Evolutionary conservation across 2,888 invertebrate genomes (phyloP).

Genomic region (Acleris laterana): DNA sequence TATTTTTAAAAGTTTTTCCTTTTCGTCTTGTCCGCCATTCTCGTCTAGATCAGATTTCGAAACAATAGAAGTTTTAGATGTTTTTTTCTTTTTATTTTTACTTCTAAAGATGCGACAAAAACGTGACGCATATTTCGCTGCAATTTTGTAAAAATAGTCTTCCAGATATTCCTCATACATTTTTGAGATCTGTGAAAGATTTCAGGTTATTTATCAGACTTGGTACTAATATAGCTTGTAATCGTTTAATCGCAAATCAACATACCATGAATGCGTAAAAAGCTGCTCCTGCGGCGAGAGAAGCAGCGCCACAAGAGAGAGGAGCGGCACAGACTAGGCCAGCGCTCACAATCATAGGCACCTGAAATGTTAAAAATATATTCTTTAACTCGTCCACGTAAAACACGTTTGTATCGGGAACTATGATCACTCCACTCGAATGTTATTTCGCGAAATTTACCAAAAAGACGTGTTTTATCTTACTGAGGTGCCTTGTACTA

Average conservation of each 20-base stretch:
- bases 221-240: not conserved
- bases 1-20: not conserved
- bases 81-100: conserved; percentile 42
- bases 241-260: not conserved
- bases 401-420: no score
- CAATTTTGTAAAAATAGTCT: conserved; percentile 81
- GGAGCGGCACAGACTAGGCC: conserved; percentile 86
- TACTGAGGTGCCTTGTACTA: no score
- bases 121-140: conserved; percentile 69
- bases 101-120: conserved; percentile 59
- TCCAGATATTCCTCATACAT: conserved; percentile 91
- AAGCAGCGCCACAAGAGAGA: conserved; percentile 90
- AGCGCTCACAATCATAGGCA: conserved; percentile 88
- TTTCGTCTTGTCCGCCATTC: not conserved
- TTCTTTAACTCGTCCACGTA: not conserved
- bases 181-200: conserved; percentile 85
- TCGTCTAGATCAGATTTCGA: not conserved
- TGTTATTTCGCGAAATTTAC: no score
- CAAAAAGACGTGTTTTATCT: no score
- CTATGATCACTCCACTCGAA: no score
- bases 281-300: conserved; percentile 86
- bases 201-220: not conserved
- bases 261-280: conserved; percentile 89
- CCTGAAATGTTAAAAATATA: conserved; percentile 48
- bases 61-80: conserved; percentile 10